These are phyloP conservation scores for Flabesymbios commensalis DNA, from an alignment of 2,888 invertebrate genomes.

Conservation along the genomic window DNA sequence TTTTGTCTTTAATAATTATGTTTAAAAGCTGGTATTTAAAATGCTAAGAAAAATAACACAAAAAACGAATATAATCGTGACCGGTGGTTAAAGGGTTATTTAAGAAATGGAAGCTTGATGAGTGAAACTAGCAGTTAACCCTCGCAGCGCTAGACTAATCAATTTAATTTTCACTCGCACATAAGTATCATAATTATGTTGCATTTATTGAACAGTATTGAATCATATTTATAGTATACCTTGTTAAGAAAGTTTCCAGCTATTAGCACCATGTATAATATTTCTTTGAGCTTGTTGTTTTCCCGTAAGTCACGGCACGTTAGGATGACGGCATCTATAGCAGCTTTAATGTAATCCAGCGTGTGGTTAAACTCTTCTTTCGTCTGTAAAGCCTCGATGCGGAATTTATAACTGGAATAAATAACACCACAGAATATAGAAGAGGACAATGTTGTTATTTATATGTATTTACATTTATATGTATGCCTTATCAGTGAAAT, in stretches of 20 bases:
- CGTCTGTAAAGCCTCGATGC: conserved; percentile 63
- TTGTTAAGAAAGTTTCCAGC: conserved; percentile 69
- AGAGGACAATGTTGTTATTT: too few species aligned
- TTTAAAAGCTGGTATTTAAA: too few species aligned
- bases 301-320: conserved; percentile 74
- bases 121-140: background rate
- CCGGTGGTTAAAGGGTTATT: too few species aligned
- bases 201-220: background rate
- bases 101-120: too few species aligned
- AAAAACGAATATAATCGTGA: too few species aligned
- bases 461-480: too few species aligned
- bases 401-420: conserved; percentile 57
- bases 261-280: conserved; percentile 63
- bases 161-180: background rate
- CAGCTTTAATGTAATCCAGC: conserved; percentile 86
- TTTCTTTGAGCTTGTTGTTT: conserved; percentile 61
- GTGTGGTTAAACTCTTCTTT: conserved; percentile 67
- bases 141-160: background rate
- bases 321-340: conserved; percentile 87
- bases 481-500: too few species aligned
- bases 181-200: background rate
- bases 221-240: conserved; percentile 62
- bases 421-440: too few species aligned
- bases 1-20: too few species aligned
- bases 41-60: too few species aligned